These are phyloP conservation scores for Diploptera punctata DNA, from an alignment of 2,888 invertebrate species.

Conservation along the genomic window DNA sequence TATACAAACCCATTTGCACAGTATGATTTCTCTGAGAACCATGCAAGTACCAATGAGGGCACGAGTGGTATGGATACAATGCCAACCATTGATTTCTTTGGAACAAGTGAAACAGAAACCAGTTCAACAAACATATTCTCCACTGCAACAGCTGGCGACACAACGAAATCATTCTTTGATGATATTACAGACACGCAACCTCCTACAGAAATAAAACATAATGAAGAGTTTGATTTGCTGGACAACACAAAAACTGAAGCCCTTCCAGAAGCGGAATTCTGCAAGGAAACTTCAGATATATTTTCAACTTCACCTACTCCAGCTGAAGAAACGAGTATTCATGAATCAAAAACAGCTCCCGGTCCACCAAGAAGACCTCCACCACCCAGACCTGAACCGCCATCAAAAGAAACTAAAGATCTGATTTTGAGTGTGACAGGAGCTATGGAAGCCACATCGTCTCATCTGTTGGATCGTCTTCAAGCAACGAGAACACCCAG, in stretches of 20 bases:
- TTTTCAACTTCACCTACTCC: constrained; percentile 37
- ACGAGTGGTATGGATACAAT: not conserved
- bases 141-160: constrained; percentile 6
- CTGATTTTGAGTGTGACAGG: constrained; percentile 85
- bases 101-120: constrained; percentile 43
- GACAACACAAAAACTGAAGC: constrained; percentile 5
- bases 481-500: constrained; percentile 87
- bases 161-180: constrained; percentile 35
- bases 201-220: not conserved
- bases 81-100: constrained; percentile 34
- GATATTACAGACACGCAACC: not conserved
- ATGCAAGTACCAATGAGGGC: not conserved
- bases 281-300: constrained; percentile 37
- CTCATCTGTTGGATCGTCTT: constrained; percentile 80
- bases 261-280: constrained; percentile 18
- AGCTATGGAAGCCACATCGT: constrained; percentile 87
- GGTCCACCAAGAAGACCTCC: constrained; percentile 48
- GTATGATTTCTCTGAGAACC: constrained; percentile 46
- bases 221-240: not conserved
- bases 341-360: no score
- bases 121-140: not conserved
- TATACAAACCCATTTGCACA: constrained; percentile 56
- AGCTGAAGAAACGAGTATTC: no score
- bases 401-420: constrained; percentile 83
- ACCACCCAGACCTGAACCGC: constrained; percentile 56